phyloP scores from a whole-genome alignment of 2,888 invertebrate species.

The Phorcus lineatus region DNA sequence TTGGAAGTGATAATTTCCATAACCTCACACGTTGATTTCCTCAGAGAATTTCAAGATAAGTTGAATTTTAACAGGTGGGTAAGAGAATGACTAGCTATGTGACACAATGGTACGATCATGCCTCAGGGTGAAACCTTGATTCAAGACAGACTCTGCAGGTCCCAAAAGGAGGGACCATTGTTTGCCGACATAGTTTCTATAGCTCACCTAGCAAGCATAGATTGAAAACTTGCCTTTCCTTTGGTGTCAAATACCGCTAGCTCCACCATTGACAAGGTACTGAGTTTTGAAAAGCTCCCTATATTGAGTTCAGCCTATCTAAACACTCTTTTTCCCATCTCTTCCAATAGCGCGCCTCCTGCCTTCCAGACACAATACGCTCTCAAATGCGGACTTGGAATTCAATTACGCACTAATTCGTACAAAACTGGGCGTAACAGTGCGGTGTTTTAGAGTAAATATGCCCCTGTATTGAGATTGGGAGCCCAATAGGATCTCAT shows the following conservation, averaged over 20 bases:
- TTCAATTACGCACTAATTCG: constrained; percentile 5
- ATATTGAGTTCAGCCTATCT: constrained; percentile 4
- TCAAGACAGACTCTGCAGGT: neutral
- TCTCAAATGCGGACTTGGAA: neutral
- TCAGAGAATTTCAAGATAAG: no score
- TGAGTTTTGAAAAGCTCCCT: neutral
- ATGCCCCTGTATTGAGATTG: neutral
- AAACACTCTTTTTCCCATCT: neutral
- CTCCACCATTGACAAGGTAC: neutral
- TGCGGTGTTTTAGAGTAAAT: neutral
- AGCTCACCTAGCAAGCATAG: neutral
- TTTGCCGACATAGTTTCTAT: neutral
- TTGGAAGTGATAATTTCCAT: no score
- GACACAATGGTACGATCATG: neutral
- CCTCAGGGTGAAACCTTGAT: neutral
- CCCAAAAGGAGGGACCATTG: neutral
- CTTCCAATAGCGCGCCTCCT: neutral
- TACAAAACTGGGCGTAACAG: constrained; percentile 5
- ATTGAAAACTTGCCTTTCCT: constrained; percentile 10
- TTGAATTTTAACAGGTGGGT: no score
- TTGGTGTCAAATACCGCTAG: constrained; percentile 5
- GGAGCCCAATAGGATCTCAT: neutral
- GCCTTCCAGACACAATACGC: neutral
- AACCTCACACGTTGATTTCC: no score
- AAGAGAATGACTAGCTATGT: no score